A percentile compares a stretch with the other conserved stretches of the same genome.
Conservation (phyloP, 1,140 invertebrate genomes). For the Linepithema humile region DNA sequence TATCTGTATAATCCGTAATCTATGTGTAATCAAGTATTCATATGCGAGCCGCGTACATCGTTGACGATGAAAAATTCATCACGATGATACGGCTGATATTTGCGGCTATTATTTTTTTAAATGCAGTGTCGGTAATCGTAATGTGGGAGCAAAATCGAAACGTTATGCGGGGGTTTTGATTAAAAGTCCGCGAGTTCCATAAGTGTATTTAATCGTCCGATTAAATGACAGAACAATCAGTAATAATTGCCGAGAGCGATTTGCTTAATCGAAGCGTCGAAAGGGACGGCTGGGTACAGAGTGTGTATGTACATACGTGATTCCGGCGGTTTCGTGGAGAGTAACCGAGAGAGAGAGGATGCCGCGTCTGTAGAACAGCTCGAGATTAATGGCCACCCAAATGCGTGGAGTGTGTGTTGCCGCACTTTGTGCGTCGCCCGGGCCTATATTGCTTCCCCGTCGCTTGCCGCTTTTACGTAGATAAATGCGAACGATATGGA, state of each 20-base stretch:
- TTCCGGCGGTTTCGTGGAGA: not conserved
- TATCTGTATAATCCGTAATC: not conserved
- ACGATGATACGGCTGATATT: not conserved
- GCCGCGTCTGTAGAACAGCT: constrained; percentile 63
- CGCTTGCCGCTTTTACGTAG: constrained; percentile 6
- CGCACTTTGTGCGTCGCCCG: constrained; percentile 58
- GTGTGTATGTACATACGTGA: not conserved
- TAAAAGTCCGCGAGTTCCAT: not conserved
- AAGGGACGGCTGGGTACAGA: not conserved
- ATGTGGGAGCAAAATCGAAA: not conserved
- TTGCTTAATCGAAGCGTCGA: constrained; percentile 29
- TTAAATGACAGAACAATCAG: constrained; percentile 8
- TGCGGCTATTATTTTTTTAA: not conserved
- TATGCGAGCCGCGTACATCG: not conserved
- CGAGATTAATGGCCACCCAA: constrained; percentile 69
- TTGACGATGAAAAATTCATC: constrained; percentile 10
- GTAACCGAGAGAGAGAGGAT: not conserved
- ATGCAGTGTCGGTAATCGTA: not conserved
- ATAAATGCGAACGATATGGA: constrained; percentile 48
- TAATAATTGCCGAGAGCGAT: constrained; percentile 25
- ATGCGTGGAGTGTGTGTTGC: constrained; percentile 64
- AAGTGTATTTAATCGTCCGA: constrained; percentile 8
- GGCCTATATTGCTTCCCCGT: not conserved
- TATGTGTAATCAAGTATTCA: constrained; percentile 12
- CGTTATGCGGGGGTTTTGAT: not conserved